phyloP scores from a whole-genome alignment of 2,113 vertebrate species.

The Acanthisitta chloris region DNA sequence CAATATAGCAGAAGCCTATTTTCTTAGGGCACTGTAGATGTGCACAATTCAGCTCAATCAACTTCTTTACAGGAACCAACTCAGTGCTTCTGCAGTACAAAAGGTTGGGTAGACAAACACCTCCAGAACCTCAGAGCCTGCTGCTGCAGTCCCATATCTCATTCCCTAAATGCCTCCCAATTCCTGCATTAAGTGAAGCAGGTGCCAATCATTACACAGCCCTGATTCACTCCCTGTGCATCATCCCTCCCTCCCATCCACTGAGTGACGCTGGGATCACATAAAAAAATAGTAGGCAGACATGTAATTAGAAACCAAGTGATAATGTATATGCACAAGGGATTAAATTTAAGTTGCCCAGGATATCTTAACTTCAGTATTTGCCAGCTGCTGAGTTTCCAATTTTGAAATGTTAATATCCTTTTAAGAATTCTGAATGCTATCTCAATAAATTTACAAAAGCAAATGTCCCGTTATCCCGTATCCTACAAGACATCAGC shows the following conservation, averaged over 20 bases:
- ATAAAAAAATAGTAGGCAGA: background rate
- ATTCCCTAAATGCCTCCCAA: background rate
- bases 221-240: background rate
- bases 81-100: background rate
- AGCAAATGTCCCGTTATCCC: background rate
- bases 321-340: background rate
- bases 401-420: background rate
- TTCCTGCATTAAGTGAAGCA: background rate
- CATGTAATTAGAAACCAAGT: background rate
- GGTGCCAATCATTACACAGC: background rate
- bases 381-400: background rate
- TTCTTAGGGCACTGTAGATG: background rate
- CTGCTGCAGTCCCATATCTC: background rate
- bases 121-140: background rate
- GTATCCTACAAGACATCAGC: background rate
- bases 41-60: background rate
- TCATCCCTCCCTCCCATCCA: background rate
- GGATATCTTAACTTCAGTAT: background rate
- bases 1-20: background rate
- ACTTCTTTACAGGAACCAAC: background rate
- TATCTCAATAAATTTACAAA: background rate
- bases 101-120: background rate
- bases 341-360: background rate
- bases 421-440: background rate
- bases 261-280: background rate